Evolutionary conservation across 2,797 vertebrate species (phyloP).

Genomic region (Pseudocheirus occidentalis): DNA sequence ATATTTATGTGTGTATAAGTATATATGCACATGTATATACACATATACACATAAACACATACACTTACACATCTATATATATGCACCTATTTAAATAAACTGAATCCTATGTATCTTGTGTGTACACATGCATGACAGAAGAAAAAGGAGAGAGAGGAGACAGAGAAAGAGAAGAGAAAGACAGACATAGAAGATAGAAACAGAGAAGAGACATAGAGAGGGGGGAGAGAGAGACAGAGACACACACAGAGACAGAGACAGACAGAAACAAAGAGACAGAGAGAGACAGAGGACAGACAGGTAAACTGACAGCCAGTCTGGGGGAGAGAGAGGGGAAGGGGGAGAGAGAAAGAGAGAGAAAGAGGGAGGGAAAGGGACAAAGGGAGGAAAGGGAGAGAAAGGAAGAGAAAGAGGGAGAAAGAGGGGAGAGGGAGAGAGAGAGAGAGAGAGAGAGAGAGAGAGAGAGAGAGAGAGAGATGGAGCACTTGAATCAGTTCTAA

Average conservation of each 20-base stretch:
- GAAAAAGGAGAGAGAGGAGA: too few relatives aligned
- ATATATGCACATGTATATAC: not conserved
- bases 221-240: too few relatives aligned
- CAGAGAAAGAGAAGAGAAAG: too few relatives aligned
- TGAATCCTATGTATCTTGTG: not conserved
- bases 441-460: too few relatives aligned
- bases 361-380: too few relatives aligned
- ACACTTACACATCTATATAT: not conserved
- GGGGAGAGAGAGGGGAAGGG: not conserved
- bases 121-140: not conserved
- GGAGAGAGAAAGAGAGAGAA: too few relatives aligned
- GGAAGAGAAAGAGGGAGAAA: not conserved
- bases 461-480: too few relatives aligned
- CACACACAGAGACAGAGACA: too few relatives aligned
- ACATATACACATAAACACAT: not conserved
- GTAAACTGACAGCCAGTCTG: too few relatives aligned
- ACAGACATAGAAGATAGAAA: not conserved
- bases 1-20: not conserved
- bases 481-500: not conserved
- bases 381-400: accelerated
- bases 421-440: not conserved
- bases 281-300: too few relatives aligned
- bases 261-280: not conserved
- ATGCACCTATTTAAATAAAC: not conserved
- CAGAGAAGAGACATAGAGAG: not conserved